Evolutionary conservation across 2,113 vertebrate genomes (phyloP), one percentile per base, ranked within the genome.

Genomic region (Serilophus lunatus): DNA sequence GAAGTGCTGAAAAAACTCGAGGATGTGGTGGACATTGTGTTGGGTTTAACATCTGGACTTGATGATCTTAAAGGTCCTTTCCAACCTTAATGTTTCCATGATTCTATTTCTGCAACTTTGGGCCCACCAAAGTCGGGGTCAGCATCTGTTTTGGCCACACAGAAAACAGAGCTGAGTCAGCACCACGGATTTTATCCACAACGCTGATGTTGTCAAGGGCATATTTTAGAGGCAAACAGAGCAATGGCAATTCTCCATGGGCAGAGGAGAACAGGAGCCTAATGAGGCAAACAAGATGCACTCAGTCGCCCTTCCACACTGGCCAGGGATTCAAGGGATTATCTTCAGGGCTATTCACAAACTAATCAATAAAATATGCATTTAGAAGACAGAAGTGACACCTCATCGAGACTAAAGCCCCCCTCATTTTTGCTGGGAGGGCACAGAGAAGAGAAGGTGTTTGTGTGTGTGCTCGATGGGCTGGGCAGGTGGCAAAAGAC

Each of bases 281-380:
- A 12, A 63, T 2, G 9, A 9, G 49, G 49, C 38, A 36, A 53
- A 66, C 5, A 8, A 45, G 80, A 33, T 24, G n/a, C 40, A 5
- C 74, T 88, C n/a, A 31, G 61, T 24, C 60, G 66, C 38, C 22
- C 47, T 72, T 20, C 76, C 20, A 26, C 4, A 1, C 50, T 16
- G 31, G 33, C 28, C 29, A 24, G 49, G 42, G 29, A 13, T 25
- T 57, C 38, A 8, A 57, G n/a, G 42, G 53, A 35, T 57, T 66
- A 1, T 44, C 72, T 60, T 44, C 66, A 59, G 38, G 59, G 25
- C 9, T 16, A 7, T 35, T 65, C 49, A 24, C 69, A 23, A 54
- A 8, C 15, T 18, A 18, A 8, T 35, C 28, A 6, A 38, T 36
- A 17, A 18, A 49, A 38, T 3, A 18, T 0, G 12, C 18, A 2